Evolutionary conservation across 2,113 vertebrate genomes (phyloP), one percentile per base, ranked within the genome.

Genomic region (Bufo bufo): DNA sequence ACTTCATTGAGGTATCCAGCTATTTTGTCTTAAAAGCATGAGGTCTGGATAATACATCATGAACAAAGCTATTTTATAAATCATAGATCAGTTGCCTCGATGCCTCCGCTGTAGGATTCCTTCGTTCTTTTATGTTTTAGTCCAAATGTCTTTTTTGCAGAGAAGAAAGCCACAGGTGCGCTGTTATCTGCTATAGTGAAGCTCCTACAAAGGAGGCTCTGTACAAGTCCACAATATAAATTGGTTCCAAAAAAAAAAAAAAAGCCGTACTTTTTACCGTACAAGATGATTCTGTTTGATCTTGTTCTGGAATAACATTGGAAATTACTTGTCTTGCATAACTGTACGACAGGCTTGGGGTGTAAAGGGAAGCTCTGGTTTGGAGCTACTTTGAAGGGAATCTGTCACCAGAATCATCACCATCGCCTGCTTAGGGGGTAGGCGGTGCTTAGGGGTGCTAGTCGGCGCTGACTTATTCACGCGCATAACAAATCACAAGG

Each of bases 101-200:
- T 0, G 58, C 61, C 52, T 86, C 58, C 85, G 11, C 59, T 79
- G 77, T 45, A 45, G 47, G 56, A 54, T 80, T 65, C 17, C 56
- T 61, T 54, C 47, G n/a, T 52, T 69, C 85, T 66, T 80, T 87
- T 87, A 63, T 87, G 47, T 79, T 77, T 77, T 80, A 66, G 50
- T 74, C 59, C n/a, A 79, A 79, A 69, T 56, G 85, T 66, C n/a
- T 65, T 61, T 72, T n/a, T 69, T 66, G 11, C 13, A 20, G 19
- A 56, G 45, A 72, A 58, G 23, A 79, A 80, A 79, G 79, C 23
- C 66, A 81, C 77, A 87, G 85, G 85, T 87, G 77, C 77, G 7
- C 59, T 47, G 63, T 72, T 69, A 69, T 52, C 49, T 54, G 14
- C 19, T 77, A 66, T 43, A 10, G 49, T 79, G 75, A 69, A 52